phyloP scores from a whole-genome alignment of 2,888 invertebrate genomes.

The Microctonus hyperodae region DNA sequence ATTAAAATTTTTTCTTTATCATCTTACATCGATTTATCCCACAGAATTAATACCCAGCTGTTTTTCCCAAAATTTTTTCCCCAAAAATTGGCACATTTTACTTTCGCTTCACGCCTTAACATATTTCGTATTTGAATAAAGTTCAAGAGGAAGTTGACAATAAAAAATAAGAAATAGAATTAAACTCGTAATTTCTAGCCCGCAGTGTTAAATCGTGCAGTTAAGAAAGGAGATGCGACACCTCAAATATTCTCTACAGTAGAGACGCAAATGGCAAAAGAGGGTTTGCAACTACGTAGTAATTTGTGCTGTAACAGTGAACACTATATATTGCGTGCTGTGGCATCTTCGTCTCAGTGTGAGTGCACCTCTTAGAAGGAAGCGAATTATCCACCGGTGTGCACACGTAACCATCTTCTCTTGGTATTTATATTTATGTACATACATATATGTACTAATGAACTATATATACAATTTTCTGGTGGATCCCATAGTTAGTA shows the following conservation, averaged over 20 bases:
- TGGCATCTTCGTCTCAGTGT: slow-evolving; percentile 2
- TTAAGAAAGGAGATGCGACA: slow-evolving; percentile 20
- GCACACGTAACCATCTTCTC: slow-evolving; percentile 24
- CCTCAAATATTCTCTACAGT: slow-evolving; percentile 7
- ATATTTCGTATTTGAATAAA: not conserved
- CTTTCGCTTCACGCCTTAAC: too few species aligned
- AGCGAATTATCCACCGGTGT: slow-evolving; percentile 24
- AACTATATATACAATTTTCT: not conserved
- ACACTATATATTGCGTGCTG: not conserved
- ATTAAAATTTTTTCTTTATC: too few species aligned
- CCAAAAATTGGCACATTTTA: too few species aligned
- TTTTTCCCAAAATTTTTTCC: too few species aligned
- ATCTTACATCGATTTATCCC: too few species aligned
- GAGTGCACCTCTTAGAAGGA: slow-evolving; percentile 9
- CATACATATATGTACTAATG: not conserved
- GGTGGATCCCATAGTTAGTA: not conserved
- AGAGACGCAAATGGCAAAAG: not conserved
- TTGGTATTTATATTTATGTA: slow-evolving; percentile 3
- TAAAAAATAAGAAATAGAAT: slow-evolving; percentile 2
- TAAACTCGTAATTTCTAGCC: slow-evolving; percentile 6
- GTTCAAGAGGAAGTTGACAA: not conserved
- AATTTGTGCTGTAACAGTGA: not conserved
- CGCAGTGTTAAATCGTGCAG: slow-evolving; percentile 22
- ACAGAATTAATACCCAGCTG: too few species aligned
- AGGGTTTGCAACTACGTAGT: slow-evolving; percentile 13